Evolutionary conservation across 2,888 invertebrate species (phyloP).

Genomic region (Diaphora mendica): DNA sequence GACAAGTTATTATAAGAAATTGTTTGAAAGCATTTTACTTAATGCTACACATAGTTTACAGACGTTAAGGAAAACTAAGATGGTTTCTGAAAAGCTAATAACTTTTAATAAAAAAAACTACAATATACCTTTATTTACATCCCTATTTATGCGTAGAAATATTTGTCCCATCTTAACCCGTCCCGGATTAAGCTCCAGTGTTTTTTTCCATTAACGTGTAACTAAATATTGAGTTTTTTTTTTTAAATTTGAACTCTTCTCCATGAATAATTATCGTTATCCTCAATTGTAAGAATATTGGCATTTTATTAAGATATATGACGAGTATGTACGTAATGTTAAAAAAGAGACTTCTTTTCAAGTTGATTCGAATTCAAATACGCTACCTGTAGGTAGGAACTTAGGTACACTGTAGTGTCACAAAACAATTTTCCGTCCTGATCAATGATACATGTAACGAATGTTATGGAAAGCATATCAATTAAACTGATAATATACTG

Average conservation of each 20-base stretch:
- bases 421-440: conserved; percentile 15
- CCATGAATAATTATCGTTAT: no score
- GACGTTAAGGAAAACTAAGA: no score
- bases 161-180: neutral
- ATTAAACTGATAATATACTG: conserved; percentile 2
- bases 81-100: no score
- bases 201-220: neutral
- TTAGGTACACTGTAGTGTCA: no score
- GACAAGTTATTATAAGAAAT: conserved; percentile 18
- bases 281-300: neutral
- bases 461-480: conserved; percentile 16
- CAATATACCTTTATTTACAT: no score
- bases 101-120: no score
- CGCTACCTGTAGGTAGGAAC: neutral
- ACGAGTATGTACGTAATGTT: neutral
- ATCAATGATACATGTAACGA: conserved; percentile 20
- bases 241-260: no score
- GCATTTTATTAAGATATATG: neutral
- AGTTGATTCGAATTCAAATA: neutral
- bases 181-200: no score
- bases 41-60: neutral
- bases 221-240: no score
- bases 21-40: neutral
- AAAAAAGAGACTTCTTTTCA: neutral
- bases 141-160: neutral